A percentile compares a stretch with the other conserved stretches of the same genome.
These are phyloP conservation scores for Drosophila cyrtoloma DNA, from an alignment of 2,888 invertebrate species.

Conservation along the genomic window DNA sequence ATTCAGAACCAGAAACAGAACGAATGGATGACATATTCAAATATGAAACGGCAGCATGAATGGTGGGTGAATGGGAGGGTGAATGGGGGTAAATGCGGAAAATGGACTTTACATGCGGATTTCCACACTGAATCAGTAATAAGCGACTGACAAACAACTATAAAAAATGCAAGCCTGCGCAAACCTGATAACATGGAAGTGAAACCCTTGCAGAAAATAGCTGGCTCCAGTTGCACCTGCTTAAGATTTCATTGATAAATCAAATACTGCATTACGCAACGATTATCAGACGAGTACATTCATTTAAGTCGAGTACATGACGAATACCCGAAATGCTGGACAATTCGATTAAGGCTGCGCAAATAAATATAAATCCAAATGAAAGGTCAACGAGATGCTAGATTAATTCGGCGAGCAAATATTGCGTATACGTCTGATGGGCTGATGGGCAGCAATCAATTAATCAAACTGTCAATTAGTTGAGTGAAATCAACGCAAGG, in stretches of 20 bases:
- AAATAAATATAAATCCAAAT: neutral
- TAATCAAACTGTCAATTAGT: slow-evolving; percentile 67
- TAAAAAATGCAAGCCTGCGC: neutral
- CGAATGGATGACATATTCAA: neutral
- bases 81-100: neutral
- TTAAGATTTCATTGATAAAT: neutral
- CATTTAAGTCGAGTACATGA: neutral
- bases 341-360: slow-evolving; percentile 2
- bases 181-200: neutral
- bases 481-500: slow-evolving; percentile 31
- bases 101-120: neutral
- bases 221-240: neutral
- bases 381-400: slow-evolving; percentile 14
- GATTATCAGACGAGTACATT: neutral
- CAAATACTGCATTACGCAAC: too few species aligned
- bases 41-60: neutral
- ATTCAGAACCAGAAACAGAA: neutral
- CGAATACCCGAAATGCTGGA: neutral
- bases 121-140: neutral
- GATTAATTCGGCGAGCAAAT: neutral
- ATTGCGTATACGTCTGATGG: slow-evolving; percentile 30
- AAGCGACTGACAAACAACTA: neutral
- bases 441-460: slow-evolving; percentile 33
- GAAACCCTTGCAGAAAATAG: neutral
- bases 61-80: too few species aligned